Base-by-base conservation (phyloP, 2,797 vertebrate genomes). In the Gymnothorax reevesii region DNA sequence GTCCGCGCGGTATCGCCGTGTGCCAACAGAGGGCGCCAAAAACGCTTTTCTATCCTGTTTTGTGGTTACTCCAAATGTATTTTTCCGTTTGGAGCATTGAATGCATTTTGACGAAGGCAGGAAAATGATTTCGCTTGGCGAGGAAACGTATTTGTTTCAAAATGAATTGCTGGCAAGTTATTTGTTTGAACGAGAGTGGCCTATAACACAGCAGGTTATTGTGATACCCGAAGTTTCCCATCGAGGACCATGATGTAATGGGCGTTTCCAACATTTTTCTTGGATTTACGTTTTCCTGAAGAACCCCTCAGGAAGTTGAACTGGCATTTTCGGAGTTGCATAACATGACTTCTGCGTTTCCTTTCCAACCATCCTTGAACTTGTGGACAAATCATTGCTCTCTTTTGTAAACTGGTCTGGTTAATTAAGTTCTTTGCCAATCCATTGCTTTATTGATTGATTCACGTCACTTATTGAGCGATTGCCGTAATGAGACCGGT, bases 1-100 rank as follows among this genome's bases (percentile, higher is more conserved):
- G 94, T 92, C 42, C 52, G 7, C 49, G 6, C 59, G 59, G 59
- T 86, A 49, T 17, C 25, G 4, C 59, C 1, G 1, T 7, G 13
- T 17, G 27, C 52, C 52, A 42, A 22, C 17, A 64, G 52, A n/a
- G 15, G 15, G 83, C 13, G 71, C 10, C 1, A 22, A 2, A 7
- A 54, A 25, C 27, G 25, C 27, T 33, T 42, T 73, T 27, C 10
- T 20, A 13, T 33, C 71, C 2, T 33, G 25, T 4, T 20, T 73
- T 33, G 69, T 73, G n/a, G 25, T 73, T 73, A 33, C 6, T 1
- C 13, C 0, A 64, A 64, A 64, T 64, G 22, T 20, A 17, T 64
- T 64, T 66, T n/a, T n/a, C 64, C 64, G 3, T 66, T 66, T 66
- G 2, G 1, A 66, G 64, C 22, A 66, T n/a, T 66, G 15, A 62